Conservation (phyloP, 2,113 vertebrate genomes). For the Anhinga anhinga region DNA sequence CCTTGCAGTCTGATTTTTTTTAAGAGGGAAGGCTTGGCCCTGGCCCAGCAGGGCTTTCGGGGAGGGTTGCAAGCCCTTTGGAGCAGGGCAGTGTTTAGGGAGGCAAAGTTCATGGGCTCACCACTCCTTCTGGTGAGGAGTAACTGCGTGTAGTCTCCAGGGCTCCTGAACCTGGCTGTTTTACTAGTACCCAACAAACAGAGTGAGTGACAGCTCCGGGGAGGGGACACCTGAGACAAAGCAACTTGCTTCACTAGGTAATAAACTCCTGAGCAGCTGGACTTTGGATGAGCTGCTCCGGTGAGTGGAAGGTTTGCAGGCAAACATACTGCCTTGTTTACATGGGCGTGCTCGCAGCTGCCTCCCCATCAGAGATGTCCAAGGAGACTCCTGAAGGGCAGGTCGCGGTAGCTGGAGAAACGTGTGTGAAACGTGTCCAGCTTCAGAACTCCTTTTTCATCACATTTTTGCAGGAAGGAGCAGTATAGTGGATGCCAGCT, state of each 20-base stretch:
- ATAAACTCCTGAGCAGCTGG: slow-evolving; percentile 14
- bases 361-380: background rate
- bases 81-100: background rate
- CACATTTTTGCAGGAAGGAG: background rate
- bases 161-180: background rate
- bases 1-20: background rate
- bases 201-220: rapidly evolving
- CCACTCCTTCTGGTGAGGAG: background rate
- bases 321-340: background rate
- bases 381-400: background rate
- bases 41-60: rapidly evolving
- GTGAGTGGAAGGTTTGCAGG: background rate
- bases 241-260: background rate
- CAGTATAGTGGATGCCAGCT: background rate
- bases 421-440: rapidly evolving
- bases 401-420: background rate
- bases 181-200: background rate
- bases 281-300: slow-evolving; percentile 41
- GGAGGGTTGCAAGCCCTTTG: background rate
- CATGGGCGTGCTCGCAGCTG: rapidly evolving
- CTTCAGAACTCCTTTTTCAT: background rate
- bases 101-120: slow-evolving; percentile 17
- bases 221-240: background rate
- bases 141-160: background rate
- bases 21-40: background rate